A percentile compares a stretch with the other conserved stretches of the same genome.
These are phyloP conservation scores for Whitmania pigra DNA, from an alignment of 1,140 invertebrate species.

Conservation along the genomic window DNA sequence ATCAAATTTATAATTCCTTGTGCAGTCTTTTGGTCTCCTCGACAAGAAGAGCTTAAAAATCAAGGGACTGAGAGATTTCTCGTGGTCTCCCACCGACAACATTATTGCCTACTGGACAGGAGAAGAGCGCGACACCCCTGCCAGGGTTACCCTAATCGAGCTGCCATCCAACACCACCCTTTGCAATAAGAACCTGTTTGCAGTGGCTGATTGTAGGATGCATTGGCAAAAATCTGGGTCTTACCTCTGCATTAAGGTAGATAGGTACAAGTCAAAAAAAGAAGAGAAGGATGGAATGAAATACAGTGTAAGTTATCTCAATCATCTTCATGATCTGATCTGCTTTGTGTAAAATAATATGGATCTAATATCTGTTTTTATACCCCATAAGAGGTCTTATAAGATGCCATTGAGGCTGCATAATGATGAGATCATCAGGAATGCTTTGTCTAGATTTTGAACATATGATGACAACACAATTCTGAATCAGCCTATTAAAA, in stretches of 20 bases:
- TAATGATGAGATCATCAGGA: too few species aligned
- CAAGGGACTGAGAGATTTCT: conserved; percentile 78
- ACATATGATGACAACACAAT: too few species aligned
- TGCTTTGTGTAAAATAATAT: too few species aligned
- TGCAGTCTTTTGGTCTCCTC: conserved; percentile 71
- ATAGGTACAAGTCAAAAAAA: conserved; percentile 89
- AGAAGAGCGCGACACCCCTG: conserved; percentile 59
- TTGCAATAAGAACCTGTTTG: conserved; percentile 93
- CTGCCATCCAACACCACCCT: conserved; percentile 67
- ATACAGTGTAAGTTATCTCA: conserved; percentile 59
- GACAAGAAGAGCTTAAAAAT: conserved; percentile 92
- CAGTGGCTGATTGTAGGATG: conserved; percentile 90
- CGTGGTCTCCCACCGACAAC: conserved; percentile 94
- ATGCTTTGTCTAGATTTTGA: too few species aligned
- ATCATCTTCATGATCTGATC: not conserved
- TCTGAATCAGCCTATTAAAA: too few species aligned
- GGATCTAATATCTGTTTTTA: too few species aligned
- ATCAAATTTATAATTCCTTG: conserved; percentile 26
- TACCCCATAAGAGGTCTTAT: too few species aligned
- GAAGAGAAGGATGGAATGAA: conserved; percentile 59
- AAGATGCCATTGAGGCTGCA: too few species aligned
- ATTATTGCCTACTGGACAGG: conserved; percentile 95
- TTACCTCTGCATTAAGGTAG: conserved; percentile 93
- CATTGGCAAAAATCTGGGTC: conserved; percentile 98
- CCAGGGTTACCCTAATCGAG: conserved; percentile 45